Evolutionary conservation across 2,888 invertebrate species (phyloP).

Genomic region (Magallana nippona): DNA sequence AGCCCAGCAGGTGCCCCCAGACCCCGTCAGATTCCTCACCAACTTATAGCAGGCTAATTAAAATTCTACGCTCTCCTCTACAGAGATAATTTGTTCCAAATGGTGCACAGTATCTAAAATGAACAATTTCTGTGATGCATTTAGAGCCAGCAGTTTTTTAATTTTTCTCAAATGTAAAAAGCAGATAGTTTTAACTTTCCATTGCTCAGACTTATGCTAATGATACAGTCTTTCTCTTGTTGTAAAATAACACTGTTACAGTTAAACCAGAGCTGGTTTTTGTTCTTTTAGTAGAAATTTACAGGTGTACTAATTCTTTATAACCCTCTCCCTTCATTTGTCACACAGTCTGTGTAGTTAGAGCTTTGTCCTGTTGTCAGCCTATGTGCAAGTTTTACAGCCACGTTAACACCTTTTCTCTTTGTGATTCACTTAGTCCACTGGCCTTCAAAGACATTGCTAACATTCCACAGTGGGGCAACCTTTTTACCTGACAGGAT

Average conservation of each 20-base stretch:
- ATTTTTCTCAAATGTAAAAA: too few species aligned
- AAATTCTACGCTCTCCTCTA: conserved; percentile 23
- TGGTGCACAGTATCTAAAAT: conserved; percentile 14
- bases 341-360: background rate
- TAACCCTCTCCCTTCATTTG: background rate
- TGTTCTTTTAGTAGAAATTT: background rate
- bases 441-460: background rate
- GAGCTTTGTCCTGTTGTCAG: conserved; percentile 13
- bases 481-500: conserved; percentile 1
- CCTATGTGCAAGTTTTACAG: conserved; percentile 15
- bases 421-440: background rate
- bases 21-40: background rate
- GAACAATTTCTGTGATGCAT: background rate
- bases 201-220: too few species aligned
- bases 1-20: conserved; percentile 5
- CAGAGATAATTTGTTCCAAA: conserved; percentile 30
- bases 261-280: too few species aligned
- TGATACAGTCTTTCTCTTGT: too few species aligned
- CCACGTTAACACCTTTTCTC: conserved; percentile 8
- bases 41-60: background rate
- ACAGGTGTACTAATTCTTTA: conserved; percentile 17
- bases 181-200: too few species aligned
- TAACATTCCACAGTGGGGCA: background rate
- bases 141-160: background rate
- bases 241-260: too few species aligned